Conservation (phyloP, 2,797 vertebrate genomes). For the Oceanodroma leucorhoa region DNA sequence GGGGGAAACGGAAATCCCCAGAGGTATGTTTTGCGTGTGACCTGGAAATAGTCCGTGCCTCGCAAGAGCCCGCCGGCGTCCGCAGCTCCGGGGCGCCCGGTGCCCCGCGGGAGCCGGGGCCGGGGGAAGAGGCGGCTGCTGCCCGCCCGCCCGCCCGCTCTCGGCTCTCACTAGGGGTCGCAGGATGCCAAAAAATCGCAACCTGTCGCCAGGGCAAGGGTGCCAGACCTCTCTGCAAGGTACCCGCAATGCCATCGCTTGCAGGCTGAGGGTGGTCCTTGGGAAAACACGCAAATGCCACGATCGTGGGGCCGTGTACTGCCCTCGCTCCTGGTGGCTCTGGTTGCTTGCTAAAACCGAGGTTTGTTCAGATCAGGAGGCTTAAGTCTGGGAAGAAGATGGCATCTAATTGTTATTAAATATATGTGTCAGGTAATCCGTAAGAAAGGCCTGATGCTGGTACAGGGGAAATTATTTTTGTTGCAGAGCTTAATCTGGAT, state of each 20-base stretch:
- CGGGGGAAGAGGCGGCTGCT: background rate
- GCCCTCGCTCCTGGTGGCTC: background rate
- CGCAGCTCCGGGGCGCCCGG: background rate
- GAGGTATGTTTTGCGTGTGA: background rate
- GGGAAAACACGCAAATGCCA: background rate
- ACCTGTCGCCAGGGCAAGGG: background rate
- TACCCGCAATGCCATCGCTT: background rate
- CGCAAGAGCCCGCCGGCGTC: background rate
- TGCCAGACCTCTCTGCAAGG: background rate
- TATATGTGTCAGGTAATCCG: rapidly evolving
- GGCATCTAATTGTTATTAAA: background rate
- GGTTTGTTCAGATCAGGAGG: background rate
- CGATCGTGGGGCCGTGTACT: background rate
- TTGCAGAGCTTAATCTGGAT: background rate
- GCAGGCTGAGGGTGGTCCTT: background rate
- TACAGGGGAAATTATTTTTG: background rate
- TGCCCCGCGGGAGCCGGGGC: background rate
- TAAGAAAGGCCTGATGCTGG: background rate
- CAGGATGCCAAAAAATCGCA: slow-evolving; percentile 69
- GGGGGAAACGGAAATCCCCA: background rate
- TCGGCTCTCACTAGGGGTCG: slow-evolving; percentile 74
- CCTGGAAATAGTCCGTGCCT: background rate
- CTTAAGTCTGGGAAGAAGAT: background rate
- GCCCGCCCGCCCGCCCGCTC: slow-evolving; percentile 5
- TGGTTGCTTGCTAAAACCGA: rapidly evolving